A percentile compares a stretch with the other conserved stretches of the same genome.
phyloP scores from a whole-genome alignment of 1,140 invertebrate species.

The Caenorhabditis inopinata region DNA sequence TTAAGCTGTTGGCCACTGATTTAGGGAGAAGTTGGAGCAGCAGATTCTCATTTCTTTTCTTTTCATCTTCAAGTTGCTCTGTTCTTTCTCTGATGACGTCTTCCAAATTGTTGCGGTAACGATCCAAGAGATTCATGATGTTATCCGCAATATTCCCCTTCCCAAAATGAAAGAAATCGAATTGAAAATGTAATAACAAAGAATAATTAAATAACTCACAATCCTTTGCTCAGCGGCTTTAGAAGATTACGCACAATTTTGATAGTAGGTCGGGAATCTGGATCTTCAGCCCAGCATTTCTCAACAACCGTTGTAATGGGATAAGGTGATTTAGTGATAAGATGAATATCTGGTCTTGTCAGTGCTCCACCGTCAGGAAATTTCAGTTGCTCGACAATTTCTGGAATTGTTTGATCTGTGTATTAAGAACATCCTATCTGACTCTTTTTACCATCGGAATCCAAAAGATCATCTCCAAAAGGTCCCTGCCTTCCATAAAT shows the following conservation, averaged over 20 bases:
- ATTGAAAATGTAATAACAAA: no score
- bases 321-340: background rate
- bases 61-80: conserved; percentile 86
- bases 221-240: conserved; percentile 15
- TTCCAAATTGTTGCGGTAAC: conserved; percentile 80
- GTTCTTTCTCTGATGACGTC: conserved; percentile 85
- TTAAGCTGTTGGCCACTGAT: conserved; percentile 65
- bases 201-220: background rate
- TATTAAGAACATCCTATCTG: background rate
- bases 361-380: background rate
- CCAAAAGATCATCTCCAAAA: conserved; percentile 36
- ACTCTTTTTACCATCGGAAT: background rate
- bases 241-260: background rate
- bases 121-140: conserved; percentile 82
- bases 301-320: background rate
- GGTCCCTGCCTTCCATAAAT: conserved; percentile 46
- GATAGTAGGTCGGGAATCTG: conserved; percentile 24
- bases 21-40: conserved; percentile 85
- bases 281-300: conserved; percentile 41
- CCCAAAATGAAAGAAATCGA: conserved; percentile 66
- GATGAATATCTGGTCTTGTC: conserved; percentile 31
- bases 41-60: conserved; percentile 86
- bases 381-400: conserved; percentile 36
- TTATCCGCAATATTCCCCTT: conserved; percentile 83
- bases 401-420: background rate